These are phyloP conservation scores for Microplitis mediator DNA, from an alignment of 1,140 invertebrate genomes.

Conservation along the genomic window DNA sequence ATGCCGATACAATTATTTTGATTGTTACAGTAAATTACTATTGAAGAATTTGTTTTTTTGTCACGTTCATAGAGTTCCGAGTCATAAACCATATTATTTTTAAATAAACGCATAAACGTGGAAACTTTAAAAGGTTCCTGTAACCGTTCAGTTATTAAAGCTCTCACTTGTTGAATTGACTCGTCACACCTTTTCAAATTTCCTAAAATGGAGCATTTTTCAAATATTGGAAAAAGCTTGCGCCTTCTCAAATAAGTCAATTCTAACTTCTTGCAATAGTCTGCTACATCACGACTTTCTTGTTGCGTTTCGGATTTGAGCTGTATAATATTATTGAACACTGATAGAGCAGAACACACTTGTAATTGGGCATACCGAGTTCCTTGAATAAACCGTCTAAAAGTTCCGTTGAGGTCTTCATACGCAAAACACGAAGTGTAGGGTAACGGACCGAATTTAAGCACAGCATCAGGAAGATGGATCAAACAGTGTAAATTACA, in stretches of 20 bases:
- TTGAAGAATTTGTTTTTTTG: background rate
- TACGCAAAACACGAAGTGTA: slow-evolving; percentile 26
- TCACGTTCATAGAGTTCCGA: background rate
- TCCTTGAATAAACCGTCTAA: slow-evolving; percentile 27
- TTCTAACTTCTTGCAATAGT: background rate
- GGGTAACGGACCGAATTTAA: background rate
- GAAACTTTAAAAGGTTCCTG: background rate
- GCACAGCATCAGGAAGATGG: background rate
- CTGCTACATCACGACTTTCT: background rate
- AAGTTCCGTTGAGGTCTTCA: slow-evolving; percentile 33
- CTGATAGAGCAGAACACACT: background rate
- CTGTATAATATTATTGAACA: background rate
- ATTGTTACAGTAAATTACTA: background rate
- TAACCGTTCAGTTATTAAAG: background rate
- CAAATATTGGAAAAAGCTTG: too few relatives aligned
- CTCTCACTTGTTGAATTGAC: background rate
- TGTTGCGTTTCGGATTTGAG: background rate
- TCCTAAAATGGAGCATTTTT: too few relatives aligned
- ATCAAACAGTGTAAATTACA: background rate
- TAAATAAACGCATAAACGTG: background rate
- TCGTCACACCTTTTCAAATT: too few relatives aligned
- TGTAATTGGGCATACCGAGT: slow-evolving; percentile 29
- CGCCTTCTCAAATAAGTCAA: background rate
- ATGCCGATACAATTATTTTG: too few relatives aligned
- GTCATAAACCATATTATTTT: background rate